Evolutionary conservation across 2,888 invertebrate genomes (phyloP).

Genomic region (Autographa gamma): DNA sequence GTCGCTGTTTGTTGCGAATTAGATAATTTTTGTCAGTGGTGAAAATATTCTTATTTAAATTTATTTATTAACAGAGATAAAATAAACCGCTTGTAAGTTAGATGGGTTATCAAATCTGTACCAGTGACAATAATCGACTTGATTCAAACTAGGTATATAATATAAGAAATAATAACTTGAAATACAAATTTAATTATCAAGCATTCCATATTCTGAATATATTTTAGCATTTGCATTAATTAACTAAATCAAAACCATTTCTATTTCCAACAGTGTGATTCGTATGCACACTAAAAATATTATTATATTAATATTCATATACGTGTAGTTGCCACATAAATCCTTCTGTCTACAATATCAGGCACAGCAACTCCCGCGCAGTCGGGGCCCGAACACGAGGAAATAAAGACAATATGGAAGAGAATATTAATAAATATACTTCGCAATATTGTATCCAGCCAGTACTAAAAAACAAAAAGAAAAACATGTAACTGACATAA

Average conservation of each 20-base stretch:
- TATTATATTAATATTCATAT: constrained; percentile 67
- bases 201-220: background rate
- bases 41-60: too few species aligned
- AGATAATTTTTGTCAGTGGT: too few species aligned
- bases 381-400: constrained; percentile 62
- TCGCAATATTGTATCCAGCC: constrained; percentile 17
- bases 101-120: too few species aligned
- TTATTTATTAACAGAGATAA: too few species aligned
- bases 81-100: too few species aligned
- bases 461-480: background rate
- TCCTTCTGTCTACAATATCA: constrained; percentile 67
- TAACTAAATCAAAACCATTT: constrained; percentile 21
- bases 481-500: background rate
- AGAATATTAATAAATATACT: constrained; percentile 44
- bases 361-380: constrained; percentile 68
- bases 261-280: constrained; percentile 26
- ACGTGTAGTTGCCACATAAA: constrained; percentile 65
- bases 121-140: background rate
- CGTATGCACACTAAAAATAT: constrained; percentile 53
- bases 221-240: background rate
- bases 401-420: constrained; percentile 61
- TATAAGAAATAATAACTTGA: background rate
- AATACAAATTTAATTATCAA: background rate
- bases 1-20: background rate
- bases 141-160: background rate